These are phyloP conservation scores for Aspidiotus rigidus DNA, from an alignment of 2,888 invertebrate species.

Conservation along the genomic window DNA sequence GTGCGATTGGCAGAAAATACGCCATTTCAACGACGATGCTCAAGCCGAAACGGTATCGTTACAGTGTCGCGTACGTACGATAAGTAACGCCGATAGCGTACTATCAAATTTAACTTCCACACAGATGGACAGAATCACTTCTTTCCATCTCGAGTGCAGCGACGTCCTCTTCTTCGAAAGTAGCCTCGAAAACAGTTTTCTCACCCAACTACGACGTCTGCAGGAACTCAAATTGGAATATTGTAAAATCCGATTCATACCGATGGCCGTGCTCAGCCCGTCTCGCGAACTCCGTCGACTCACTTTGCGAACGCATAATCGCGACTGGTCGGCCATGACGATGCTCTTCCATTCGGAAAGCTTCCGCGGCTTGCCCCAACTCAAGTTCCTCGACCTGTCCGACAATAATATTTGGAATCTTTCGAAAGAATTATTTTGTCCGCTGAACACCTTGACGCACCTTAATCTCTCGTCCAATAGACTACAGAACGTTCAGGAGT, in stretches of 20 bases:
- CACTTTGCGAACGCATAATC: constrained; percentile 74
- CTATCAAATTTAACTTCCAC: constrained; percentile 59
- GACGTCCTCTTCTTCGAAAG: constrained; percentile 66
- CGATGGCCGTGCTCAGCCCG: constrained; percentile 67
- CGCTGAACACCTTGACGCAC: constrained; percentile 57
- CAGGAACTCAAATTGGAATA: constrained; percentile 72
- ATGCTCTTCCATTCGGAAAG: constrained; percentile 71
- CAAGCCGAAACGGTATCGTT: constrained; percentile 40
- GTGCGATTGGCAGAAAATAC: constrained; percentile 54
- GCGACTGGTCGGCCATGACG: constrained; percentile 73
- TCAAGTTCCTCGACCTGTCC: constrained; percentile 75
- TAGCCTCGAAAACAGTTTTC: constrained; percentile 48
- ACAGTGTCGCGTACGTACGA: constrained; percentile 60
- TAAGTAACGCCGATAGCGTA: constrained; percentile 58
- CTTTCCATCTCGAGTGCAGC: constrained; percentile 61
- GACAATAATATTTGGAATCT: constrained; percentile 84
- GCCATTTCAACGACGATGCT: constrained; percentile 48
- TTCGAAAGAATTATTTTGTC: constrained; percentile 76
- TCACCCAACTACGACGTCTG: constrained; percentile 48
- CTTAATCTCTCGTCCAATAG: constrained; percentile 68
- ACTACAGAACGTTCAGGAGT: constrained; percentile 64
- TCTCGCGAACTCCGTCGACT: constrained; percentile 72
- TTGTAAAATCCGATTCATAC: constrained; percentile 78
- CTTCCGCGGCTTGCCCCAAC: constrained; percentile 64
- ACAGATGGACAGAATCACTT: constrained; percentile 59